These are phyloP conservation scores for Lomographa bimaculata DNA, from an alignment of 2,888 invertebrate species.

Conservation along the genomic window DNA sequence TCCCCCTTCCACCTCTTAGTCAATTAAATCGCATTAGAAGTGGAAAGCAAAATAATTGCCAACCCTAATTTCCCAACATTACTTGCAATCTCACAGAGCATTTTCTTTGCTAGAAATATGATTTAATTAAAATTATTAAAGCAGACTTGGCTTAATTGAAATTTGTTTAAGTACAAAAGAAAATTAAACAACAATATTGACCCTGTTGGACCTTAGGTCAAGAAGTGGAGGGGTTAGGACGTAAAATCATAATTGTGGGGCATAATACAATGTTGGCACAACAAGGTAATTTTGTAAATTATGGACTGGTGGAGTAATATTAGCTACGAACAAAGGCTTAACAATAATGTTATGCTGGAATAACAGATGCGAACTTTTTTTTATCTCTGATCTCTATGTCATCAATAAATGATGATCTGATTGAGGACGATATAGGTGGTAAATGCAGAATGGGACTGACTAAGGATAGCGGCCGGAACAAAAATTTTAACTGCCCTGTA, in stretches of 20 bases:
- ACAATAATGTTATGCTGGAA: too few relatives aligned
- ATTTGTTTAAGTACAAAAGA: conserved; percentile 65
- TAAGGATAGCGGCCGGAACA: too few relatives aligned
- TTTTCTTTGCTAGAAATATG: conserved; percentile 60
- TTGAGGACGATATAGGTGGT: too few relatives aligned
- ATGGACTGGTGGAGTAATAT: conserved; percentile 10
- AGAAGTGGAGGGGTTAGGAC: conserved; percentile 39
- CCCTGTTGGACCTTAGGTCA: conserved; percentile 49
- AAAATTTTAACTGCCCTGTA: too few relatives aligned
- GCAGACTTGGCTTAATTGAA: conserved; percentile 69
- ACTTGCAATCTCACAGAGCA: conserved; percentile 50
- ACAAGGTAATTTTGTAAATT: conserved; percentile 34
- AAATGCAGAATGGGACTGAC: too few relatives aligned
- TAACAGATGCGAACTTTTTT: too few relatives aligned
- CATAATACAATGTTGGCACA: conserved; percentile 29
- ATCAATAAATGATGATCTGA: too few relatives aligned
- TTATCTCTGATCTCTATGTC: too few relatives aligned
- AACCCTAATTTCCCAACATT: conserved; percentile 51
- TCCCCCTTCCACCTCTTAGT: too few relatives aligned
- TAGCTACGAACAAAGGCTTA: neutral
- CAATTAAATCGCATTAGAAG: too few relatives aligned
- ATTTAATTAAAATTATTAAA: conserved; percentile 79
- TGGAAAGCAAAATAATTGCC: too few relatives aligned
- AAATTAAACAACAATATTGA: conserved; percentile 62
- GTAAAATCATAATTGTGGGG: conserved; percentile 47